Conservation (phyloP, 2,113 vertebrate species). For the Sterna hirundo region DNA sequence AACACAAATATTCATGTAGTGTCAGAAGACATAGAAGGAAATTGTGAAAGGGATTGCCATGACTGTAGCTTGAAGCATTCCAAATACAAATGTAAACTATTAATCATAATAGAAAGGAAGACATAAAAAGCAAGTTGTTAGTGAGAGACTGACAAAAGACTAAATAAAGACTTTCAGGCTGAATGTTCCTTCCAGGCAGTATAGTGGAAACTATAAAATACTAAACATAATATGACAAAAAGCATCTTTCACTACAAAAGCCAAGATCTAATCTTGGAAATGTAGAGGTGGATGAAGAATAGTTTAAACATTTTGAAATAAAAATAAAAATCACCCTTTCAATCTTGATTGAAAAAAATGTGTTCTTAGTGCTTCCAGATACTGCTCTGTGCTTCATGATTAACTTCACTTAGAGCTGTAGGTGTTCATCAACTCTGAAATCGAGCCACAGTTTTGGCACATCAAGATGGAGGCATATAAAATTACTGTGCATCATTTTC, state of each 20-base stretch:
- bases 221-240: neutral
- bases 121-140: constrained; percentile 1
- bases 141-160: neutral
- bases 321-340: neutral
- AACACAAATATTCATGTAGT: neutral
- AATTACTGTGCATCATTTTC: neutral
- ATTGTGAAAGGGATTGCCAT: neutral
- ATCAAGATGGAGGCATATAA: neutral
- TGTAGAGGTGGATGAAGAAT: neutral
- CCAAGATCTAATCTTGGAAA: neutral
- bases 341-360: neutral
- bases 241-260: neutral
- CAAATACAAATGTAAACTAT: constrained; percentile 21
- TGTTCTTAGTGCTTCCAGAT: neutral
- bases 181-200: neutral
- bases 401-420: neutral
- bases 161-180: constrained; percentile 28
- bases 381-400: neutral
- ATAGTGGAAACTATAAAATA: neutral
- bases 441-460: neutral
- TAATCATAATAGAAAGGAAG: constrained; percentile 42
- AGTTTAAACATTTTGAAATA: neutral
- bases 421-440: neutral
- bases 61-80: neutral
- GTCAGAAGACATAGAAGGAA: neutral